These are phyloP conservation scores for Scartelaos histophorus DNA, from an alignment of 2,113 vertebrate species.

Conservation along the genomic window DNA sequence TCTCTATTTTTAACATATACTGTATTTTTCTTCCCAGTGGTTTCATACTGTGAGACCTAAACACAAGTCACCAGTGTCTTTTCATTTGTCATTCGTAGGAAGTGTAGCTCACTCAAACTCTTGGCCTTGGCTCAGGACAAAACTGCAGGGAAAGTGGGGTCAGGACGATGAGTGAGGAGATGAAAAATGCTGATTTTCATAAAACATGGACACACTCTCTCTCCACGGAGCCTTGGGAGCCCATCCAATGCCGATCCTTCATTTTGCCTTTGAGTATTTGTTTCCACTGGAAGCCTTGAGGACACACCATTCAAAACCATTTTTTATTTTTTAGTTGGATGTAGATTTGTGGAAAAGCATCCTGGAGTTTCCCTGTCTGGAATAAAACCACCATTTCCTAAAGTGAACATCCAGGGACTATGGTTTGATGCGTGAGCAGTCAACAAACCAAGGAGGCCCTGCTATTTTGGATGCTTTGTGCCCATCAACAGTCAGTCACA, in stretches of 20 bases:
- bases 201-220: constrained; percentile 45
- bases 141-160: constrained; percentile 22
- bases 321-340: constrained; percentile 44
- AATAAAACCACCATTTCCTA: constrained; percentile 33
- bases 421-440: constrained; percentile 14
- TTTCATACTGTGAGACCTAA: constrained; percentile 1
- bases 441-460: constrained; percentile 29
- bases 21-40: not conserved
- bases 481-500: constrained; percentile 30
- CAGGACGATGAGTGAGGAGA: constrained; percentile 35
- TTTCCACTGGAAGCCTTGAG: constrained; percentile 46
- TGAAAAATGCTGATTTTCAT: constrained; percentile 30
- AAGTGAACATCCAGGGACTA: constrained; percentile 30
- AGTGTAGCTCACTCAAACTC: not conserved
- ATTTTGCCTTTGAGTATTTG: constrained; percentile 49
- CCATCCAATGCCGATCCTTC: constrained; percentile 38
- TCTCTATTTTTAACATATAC: not conserved
- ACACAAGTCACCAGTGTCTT: not conserved
- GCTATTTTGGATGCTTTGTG: constrained; percentile 22
- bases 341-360: constrained; percentile 34
- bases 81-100: not conserved
- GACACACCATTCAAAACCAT: constrained; percentile 29
- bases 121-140: constrained; percentile 4
- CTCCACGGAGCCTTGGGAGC: constrained; percentile 26
- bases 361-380: constrained; percentile 27